Evolutionary conservation across 2,888 invertebrate species (phyloP), one percentile per base, ranked within the genome.

Genomic region (Drosophila acutilabella): DNA sequence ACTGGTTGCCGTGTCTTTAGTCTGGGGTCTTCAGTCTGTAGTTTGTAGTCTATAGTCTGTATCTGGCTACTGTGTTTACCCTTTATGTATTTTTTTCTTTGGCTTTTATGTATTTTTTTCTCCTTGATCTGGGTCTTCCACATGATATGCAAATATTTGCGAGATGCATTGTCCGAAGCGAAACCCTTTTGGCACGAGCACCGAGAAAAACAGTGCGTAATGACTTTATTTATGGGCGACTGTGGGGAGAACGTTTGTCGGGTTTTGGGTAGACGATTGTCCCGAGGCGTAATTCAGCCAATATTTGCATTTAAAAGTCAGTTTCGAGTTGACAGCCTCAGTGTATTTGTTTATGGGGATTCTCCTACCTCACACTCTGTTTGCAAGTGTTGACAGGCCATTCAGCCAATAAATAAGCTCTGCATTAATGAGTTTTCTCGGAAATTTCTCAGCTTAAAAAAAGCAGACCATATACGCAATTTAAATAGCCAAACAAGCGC

Each of bases 211-310:
- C n/a, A 64, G 77, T 81, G 88, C 79, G 88, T 86, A 86, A 86
- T 88, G 85, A 78, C 88, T 86, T 86, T 86, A 86, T 86, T 88
- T 86, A 86, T 86, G 88, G 83, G 54, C 33, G 54, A 51, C 13
- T 36, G 36, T 36, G 36, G 13, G 36, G 50, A 8, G 18, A 44
- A 14, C 68, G 67, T 13, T 64, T 44, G 64, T 33, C 52, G 44
- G 45, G 36, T 36, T 36, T 36, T 36, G 36, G 36, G 16, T 41
- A 61, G 80, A 81, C 87, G 84, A 86, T 79, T 23, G 77, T 50
- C 72, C 60, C 23, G 66, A 71, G 83, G 64, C 58, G 58, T 26
- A 65, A 66, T 66, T 50, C 59, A n/a, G 48, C 20, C 68, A 68
- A 71, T 80, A 79, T 86, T 83, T 86, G 77, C 81, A 72, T 80